Conservation (phyloP, 1,140 invertebrate genomes). For the Chionoecetes opilio region DNA sequence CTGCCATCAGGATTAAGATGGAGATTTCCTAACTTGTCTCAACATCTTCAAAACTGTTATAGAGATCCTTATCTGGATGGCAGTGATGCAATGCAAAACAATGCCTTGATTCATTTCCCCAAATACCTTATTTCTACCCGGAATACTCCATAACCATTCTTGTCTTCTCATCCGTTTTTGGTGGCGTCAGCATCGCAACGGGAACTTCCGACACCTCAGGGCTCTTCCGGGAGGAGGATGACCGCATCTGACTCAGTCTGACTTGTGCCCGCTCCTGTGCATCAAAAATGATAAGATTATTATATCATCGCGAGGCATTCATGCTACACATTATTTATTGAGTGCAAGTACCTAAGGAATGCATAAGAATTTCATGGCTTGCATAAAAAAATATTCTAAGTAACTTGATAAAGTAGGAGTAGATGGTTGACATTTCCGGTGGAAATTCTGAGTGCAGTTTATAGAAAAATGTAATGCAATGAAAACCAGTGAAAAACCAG, state of each 20-base stretch:
- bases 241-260: slow-evolving; percentile 71
- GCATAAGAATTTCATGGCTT: no score
- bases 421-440: no score
- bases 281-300: no score
- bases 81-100: background rate
- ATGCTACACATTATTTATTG: no score
- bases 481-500: no score
- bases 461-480: no score
- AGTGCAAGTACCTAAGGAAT: no score
- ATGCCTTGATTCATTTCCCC: background rate
- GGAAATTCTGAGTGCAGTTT: no score
- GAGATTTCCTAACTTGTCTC: background rate
- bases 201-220: slow-evolving; percentile 58
- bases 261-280: slow-evolving; percentile 74
- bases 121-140: slow-evolving; percentile 20
- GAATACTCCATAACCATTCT: slow-evolving; percentile 53
- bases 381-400: no score
- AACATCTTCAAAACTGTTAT: background rate
- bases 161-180: slow-evolving; percentile 80
- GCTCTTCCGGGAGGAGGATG: slow-evolving; percentile 66
- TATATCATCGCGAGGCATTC: no score
- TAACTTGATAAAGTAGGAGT: no score
- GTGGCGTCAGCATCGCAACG: slow-evolving; percentile 73
- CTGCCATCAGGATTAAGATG: background rate
- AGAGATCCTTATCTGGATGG: background rate